Base-by-base conservation (phyloP, 2,888 invertebrate species). In the Anoncus sp. region DNA sequence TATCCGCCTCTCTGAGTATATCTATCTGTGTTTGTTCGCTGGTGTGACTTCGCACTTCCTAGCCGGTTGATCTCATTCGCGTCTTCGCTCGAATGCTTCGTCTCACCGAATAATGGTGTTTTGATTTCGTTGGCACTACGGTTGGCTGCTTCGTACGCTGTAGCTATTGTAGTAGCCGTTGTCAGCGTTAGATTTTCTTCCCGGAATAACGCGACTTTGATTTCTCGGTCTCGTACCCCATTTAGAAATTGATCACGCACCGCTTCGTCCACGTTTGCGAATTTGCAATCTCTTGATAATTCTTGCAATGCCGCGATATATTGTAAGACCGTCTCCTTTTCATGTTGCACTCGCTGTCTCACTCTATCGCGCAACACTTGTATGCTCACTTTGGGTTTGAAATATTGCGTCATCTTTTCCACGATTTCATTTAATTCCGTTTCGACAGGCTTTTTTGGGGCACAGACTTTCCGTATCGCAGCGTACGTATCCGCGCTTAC, bases 401-500 rank as follows among this genome's bases (percentile, higher is more conserved):
- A 43, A 43, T 43, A 43, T 43, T 43, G 43, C 3, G 43, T 43
- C 43, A 43, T 14, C 3, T 43, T 43, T 43, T 43, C 43, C 14
- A 43, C 14, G 10, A 43, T 43, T 5, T 3, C 14, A 1, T 43
- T 16, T 16, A 1, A 43, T 5, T 3, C 7, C 31, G 31, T 31
- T 31, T 31, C 31, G 7, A 7, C 31, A 5, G 31, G 31, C 31
- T 31, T 31, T 31, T 31, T 31, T 31, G 7, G 31, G 7, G 31
- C 31, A 31, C 31, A 31, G 3, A 45, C 40, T 69, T 70, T 70
- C n/a, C 35, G 20, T 2, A 75, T 53, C 10, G 49, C 24, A 4
- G 40, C 55, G 35, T 75, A 70, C 16, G 70, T 55, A 20, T 75
- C 60, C 12, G 75, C 75, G 35, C 55, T 45, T 6, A 75, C 47